Evolutionary conservation across 64 coral and sea anemone genomes (phyloP), one percentile per base, ranked within the genome.

Genomic region (Stichodactyla mertensii): DNA sequence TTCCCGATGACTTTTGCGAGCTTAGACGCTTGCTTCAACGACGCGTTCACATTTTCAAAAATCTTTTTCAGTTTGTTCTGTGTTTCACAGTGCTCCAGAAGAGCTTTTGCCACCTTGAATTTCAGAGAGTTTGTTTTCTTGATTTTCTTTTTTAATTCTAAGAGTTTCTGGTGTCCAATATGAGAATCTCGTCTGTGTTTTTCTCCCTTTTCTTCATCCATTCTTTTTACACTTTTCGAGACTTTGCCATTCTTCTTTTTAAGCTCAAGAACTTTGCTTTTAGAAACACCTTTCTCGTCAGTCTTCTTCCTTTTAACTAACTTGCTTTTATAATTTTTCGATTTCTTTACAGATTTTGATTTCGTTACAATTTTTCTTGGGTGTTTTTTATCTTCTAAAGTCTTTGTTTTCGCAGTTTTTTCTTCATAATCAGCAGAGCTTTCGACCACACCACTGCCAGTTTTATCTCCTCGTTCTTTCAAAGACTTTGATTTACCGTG

Each of bases 1-100:
- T 80, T 71, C 24, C 96, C 96, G n/a, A 99, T 92, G 19, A 86
- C 93, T 51, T 86, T 92, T 4, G 96, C 93, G 52, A 99, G 93
- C 7, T n/a, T 28, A 2, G 87, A 77, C 2, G 93, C 93, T 16
- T 94, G 89, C 61, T 71, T 90, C 19, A 99, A 54, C 1, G 96
- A 94, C 18, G 90, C 84, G 20, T 99, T 99, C 0, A 99, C 91
- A 51, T 93, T 87, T 14, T 93, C 84, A 64, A 97, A 97, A 64
- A 97, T 80, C 74, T 86, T 83, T 71, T 89, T 89, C 12, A 97
- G 94, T 59, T 84, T 83, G 88, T 97, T 97, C 61, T 97, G 94
- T 26, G 94, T 97, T 55, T 97, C 91, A 23, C 94, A 97, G 19
- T 97, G 94, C 67, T 91, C 86, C 5, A 97, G 60, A 3, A 97